These are phyloP conservation scores for Saguinus imperator DNA, from an alignment of 2,113 vertebrate species.

Conservation along the genomic window DNA sequence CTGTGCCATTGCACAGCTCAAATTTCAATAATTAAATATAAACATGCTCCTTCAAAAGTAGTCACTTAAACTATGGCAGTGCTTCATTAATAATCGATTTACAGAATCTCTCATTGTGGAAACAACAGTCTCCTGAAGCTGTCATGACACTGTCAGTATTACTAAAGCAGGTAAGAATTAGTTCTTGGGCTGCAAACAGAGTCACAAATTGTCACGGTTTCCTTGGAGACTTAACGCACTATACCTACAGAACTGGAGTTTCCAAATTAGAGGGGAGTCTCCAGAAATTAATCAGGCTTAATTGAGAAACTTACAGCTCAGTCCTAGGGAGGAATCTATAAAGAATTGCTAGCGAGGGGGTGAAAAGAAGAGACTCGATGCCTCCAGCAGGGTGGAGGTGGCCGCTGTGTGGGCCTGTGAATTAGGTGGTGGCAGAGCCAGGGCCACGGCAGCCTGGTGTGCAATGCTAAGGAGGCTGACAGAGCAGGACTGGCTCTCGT, in stretches of 20 bases:
- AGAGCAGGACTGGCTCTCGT: not conserved
- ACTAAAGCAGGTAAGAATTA: slow-evolving; percentile 85
- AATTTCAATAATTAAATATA: slow-evolving; percentile 80
- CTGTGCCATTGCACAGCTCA: slow-evolving; percentile 62
- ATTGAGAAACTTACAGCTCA: not conserved
- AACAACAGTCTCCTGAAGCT: slow-evolving; percentile 77
- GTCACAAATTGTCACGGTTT: slow-evolving; percentile 85
- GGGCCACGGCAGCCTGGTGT: not conserved
- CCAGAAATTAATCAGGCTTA: not conserved
- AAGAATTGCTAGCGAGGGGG: not conserved
- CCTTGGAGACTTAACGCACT: slow-evolving; percentile 82
- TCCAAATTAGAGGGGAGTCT: not conserved
- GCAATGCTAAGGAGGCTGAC: not conserved
- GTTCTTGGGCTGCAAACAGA: slow-evolving; percentile 78
- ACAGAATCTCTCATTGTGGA: slow-evolving; percentile 64
- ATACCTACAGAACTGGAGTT: slow-evolving; percentile 40
- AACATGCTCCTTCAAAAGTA: slow-evolving; percentile 69
- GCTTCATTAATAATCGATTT: slow-evolving; percentile 84
- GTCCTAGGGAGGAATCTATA: not conserved
- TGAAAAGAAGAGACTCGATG: rapidly evolving
- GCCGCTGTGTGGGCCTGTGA: not conserved
- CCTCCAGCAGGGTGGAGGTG: not conserved
- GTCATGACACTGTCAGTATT: slow-evolving; percentile 84
- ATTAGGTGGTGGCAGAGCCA: not conserved
- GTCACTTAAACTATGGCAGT: slow-evolving; percentile 83